Percentiles rank a stretch among this genome's conserved stretches.
These are phyloP conservation scores for Acanthis flammea DNA, from an alignment of 2,797 vertebrate species.

Conservation along the genomic window DNA sequence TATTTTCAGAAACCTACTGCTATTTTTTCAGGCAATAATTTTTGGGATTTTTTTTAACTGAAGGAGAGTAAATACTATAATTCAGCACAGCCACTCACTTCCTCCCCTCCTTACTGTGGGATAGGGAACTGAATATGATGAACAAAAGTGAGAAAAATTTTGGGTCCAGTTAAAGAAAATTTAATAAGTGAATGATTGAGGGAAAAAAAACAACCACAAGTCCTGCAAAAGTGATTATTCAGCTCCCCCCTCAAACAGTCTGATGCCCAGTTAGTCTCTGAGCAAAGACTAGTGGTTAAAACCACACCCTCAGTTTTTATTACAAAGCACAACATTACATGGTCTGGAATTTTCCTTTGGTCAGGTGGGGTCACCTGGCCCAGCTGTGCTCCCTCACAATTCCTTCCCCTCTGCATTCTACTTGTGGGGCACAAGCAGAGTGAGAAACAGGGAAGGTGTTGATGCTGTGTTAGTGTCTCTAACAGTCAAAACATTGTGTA, in stretches of 20 bases:
- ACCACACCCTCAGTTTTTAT: background rate
- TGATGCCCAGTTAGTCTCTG: background rate
- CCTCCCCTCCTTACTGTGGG: fast-evolving
- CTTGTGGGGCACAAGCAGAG: background rate
- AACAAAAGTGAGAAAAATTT: background rate
- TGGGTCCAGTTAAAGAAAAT: background rate
- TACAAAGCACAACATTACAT: fast-evolving
- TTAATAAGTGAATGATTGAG: background rate
- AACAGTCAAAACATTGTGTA: background rate
- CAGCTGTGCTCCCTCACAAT: background rate
- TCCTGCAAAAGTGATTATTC: background rate
- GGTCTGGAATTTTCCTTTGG: background rate
- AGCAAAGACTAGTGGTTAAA: background rate
- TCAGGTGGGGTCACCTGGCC: background rate
- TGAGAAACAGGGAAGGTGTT: background rate
- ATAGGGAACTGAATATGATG: background rate
- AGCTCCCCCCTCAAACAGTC: background rate
- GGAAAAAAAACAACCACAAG: fast-evolving
- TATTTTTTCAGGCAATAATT: background rate
- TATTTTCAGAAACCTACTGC: background rate
- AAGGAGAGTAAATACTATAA: conserved; percentile 1
- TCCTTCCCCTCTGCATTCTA: background rate
- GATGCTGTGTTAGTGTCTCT: background rate
- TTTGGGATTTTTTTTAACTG: background rate
- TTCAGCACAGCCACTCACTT: background rate